These are phyloP conservation scores for Drosophila imparisetae DNA, from an alignment of 2,888 invertebrate genomes.

Conservation along the genomic window DNA sequence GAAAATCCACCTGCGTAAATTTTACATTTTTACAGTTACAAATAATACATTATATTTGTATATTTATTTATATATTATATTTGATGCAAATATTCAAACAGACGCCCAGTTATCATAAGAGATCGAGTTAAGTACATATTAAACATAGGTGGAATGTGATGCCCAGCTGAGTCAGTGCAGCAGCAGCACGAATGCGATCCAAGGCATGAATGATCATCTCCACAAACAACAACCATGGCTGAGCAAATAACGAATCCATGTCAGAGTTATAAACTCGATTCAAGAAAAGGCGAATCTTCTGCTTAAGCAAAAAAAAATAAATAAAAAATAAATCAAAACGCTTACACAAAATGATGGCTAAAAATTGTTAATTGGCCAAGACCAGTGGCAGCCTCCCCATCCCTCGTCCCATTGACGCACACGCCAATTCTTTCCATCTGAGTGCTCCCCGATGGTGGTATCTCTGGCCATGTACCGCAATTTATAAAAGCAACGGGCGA, in stretches of 20 bases:
- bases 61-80: too few species aligned
- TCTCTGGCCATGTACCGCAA: slow-evolving; percentile 47
- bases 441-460: slow-evolving; percentile 61
- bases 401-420: slow-evolving; percentile 70
- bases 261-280: slow-evolving; percentile 63
- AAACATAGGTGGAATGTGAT: not conserved
- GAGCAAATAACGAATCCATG: slow-evolving; percentile 82
- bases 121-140: not conserved
- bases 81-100: not conserved
- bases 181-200: slow-evolving; percentile 22
- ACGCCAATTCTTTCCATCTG: slow-evolving; percentile 83
- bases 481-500: slow-evolving; percentile 82
- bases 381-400: slow-evolving; percentile 24
- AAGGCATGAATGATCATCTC: slow-evolving; percentile 40
- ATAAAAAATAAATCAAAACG: slow-evolving; percentile 6
- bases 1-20: too few species aligned
- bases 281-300: slow-evolving; percentile 34
- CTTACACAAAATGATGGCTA: slow-evolving; percentile 53
- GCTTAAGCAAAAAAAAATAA: not conserved
- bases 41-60: not conserved
- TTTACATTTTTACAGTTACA: too few species aligned
- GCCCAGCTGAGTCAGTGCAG: slow-evolving; percentile 11
- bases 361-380: slow-evolving; percentile 64
- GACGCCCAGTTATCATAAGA: not conserved
- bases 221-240: slow-evolving; percentile 64